Evolutionary conservation across 2,888 invertebrate genomes (phyloP).

Genomic region (Nyleta sp.): DNA sequence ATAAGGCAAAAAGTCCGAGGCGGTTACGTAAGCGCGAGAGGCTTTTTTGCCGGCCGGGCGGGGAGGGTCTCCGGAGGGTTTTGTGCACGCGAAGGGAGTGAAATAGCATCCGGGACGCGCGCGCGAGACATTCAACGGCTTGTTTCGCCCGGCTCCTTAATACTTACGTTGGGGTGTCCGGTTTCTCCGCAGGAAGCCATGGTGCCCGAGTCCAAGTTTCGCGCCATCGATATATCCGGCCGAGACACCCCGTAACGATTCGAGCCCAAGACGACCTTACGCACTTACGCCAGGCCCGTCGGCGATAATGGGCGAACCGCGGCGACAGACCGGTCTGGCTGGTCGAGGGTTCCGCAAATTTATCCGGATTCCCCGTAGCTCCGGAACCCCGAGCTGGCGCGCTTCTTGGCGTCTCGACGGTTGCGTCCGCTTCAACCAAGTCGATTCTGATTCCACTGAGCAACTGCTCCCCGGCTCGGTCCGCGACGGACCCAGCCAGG

Average conservation of each 20-base stretch:
- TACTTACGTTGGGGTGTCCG: slow-evolving; percentile 61
- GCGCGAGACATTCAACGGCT: slow-evolving; percentile 55
- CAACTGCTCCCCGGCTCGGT: too few species aligned
- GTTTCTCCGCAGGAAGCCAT: slow-evolving; percentile 63
- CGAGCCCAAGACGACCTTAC: too few species aligned
- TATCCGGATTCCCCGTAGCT: slow-evolving; percentile 12
- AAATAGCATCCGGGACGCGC: slow-evolving; percentile 57
- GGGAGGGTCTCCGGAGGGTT: slow-evolving; percentile 22
- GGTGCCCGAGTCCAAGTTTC: slow-evolving; percentile 45
- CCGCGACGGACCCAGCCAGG: too few species aligned
- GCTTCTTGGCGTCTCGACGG: too few species aligned
- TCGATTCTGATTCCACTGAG: too few species aligned
- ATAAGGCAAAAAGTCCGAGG: slow-evolving; percentile 56
- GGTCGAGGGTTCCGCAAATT: slow-evolving; percentile 2
- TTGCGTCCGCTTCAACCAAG: too few species aligned
- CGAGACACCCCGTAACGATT: slow-evolving; percentile 31
- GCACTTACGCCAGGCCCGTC: not conserved
- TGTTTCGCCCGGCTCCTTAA: slow-evolving; percentile 49
- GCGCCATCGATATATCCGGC: slow-evolving; percentile 63
- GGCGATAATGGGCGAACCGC: slow-evolving; percentile 4
- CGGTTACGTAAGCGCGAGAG: slow-evolving; percentile 49
- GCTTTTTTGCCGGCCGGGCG: slow-evolving; percentile 55
- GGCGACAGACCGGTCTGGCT: slow-evolving; percentile 22
- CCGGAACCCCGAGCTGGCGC: too few species aligned
- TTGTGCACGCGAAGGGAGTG: slow-evolving; percentile 43